These are phyloP conservation scores for Macrophya annulata DNA, from an alignment of 2,888 invertebrate species.

Conservation along the genomic window DNA sequence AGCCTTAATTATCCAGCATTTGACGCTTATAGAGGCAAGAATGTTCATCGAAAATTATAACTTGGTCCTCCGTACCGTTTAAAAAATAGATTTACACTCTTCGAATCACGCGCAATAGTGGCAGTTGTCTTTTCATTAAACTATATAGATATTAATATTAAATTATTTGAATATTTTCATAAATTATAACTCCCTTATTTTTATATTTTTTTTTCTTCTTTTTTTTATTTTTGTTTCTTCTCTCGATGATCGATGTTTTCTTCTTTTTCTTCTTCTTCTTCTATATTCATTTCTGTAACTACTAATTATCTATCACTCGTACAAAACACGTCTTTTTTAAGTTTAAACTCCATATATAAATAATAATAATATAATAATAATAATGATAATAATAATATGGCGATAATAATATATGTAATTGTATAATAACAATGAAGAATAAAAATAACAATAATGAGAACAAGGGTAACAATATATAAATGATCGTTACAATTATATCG, in stretches of 20 bases:
- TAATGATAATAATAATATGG: constrained; percentile 17
- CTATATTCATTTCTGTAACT: constrained; percentile 27
- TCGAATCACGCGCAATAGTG: constrained; percentile 55
- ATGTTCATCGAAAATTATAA: constrained; percentile 46
- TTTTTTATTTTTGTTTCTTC: background rate
- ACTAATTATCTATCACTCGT: constrained; percentile 55
- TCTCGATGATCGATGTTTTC: no score
- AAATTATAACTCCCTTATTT: background rate
- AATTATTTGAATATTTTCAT: background rate
- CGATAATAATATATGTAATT: constrained; percentile 25
- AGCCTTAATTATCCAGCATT: constrained; percentile 22
- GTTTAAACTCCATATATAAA: constrained; percentile 50
- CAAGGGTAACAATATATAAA: constrained; percentile 29
- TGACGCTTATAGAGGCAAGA: constrained; percentile 51
- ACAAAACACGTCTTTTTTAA: constrained; percentile 58
- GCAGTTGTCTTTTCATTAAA: constrained; percentile 56
- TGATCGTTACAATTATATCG: constrained; percentile 6
- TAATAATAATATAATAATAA: constrained; percentile 31
- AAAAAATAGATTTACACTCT: constrained; percentile 56
- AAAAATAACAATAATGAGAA: constrained; percentile 23
- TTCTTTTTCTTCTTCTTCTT: background rate
- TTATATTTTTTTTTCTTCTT: background rate
- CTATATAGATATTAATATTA: constrained; percentile 50
- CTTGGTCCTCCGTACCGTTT: constrained; percentile 59
- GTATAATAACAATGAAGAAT: constrained; percentile 24